phyloP scores from a whole-genome alignment of 1,140 invertebrate species.

The Sitophilus oryzae region DNA sequence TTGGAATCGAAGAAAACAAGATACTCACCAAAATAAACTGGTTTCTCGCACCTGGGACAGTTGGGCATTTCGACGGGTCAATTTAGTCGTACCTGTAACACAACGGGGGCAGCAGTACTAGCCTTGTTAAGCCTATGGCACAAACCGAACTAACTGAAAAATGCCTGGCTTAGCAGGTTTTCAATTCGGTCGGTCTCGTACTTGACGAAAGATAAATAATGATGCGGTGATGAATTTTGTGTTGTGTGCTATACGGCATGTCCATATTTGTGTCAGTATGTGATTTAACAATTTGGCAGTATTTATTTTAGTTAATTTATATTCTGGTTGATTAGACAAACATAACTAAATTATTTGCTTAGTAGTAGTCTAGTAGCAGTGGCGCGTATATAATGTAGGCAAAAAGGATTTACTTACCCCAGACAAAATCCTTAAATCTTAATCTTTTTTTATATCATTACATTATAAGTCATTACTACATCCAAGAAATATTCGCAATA shows the following conservation, averaged over 20 bases:
- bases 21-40: constrained; percentile 28
- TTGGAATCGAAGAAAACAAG: not conserved
- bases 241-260: not conserved
- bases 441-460: too few species aligned
- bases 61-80: constrained; percentile 22
- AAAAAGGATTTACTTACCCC: too few species aligned
- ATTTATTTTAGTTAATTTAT: too few species aligned
- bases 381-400: too few species aligned
- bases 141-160: constrained; percentile 6
- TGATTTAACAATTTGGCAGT: too few species aligned
- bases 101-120: not conserved
- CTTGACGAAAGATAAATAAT: not conserved
- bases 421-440: too few species aligned
- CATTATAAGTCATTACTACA: too few species aligned
- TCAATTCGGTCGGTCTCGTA: constrained; percentile 7
- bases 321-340: too few species aligned
- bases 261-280: not conserved
- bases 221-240: not conserved
- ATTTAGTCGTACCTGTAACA: not conserved
- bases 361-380: too few species aligned
- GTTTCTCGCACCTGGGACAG: constrained; percentile 27
- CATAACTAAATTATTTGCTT: too few species aligned
- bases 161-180: constrained; percentile 12
- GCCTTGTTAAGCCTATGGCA: not conserved
- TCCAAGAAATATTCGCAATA: too few species aligned